Conservation (phyloP, 1,140 invertebrate species). For the Listronotus oregonensis region DNA sequence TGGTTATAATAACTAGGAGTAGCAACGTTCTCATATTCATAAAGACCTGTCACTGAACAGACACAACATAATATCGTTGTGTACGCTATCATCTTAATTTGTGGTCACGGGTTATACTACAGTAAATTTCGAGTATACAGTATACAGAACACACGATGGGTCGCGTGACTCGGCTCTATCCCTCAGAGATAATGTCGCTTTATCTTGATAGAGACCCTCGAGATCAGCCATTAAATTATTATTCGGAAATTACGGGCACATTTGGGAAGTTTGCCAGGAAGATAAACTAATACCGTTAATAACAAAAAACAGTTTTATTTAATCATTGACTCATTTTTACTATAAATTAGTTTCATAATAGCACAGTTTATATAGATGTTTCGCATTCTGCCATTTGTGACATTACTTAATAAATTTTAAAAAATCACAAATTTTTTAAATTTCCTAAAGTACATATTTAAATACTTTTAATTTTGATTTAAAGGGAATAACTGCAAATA, state of each 20-base stretch:
- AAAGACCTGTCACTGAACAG: background rate
- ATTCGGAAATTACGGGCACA: slow-evolving; percentile 28
- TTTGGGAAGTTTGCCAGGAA: background rate
- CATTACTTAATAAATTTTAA: no score
- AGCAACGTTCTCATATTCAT: slow-evolving; percentile 2
- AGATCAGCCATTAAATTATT: slow-evolving; percentile 30
- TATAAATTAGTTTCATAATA: no score
- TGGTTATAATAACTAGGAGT: background rate
- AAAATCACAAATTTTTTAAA: no score
- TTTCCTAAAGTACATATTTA: no score
- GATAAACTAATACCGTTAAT: no score
- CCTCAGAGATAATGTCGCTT: slow-evolving; percentile 26
- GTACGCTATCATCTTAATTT: slow-evolving; percentile 26
- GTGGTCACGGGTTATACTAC: slow-evolving; percentile 24
- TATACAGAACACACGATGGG: slow-evolving; percentile 22
- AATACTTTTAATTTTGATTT: no score
- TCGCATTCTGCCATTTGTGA: no score
- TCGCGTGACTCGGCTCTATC: slow-evolving; percentile 26
- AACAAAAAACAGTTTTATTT: no score
- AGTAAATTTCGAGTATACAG: slow-evolving; percentile 22
- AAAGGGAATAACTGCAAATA: no score
- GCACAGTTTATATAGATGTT: no score
- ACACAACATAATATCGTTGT: slow-evolving; percentile 15
- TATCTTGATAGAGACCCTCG: slow-evolving; percentile 29
- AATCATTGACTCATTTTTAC: no score